Percentiles rank a stretch among this genome's conserved stretches.
Evolutionary conservation across 2,797 vertebrate species (phyloP).

Genomic region (Dendrocincla tyrannina): DNA sequence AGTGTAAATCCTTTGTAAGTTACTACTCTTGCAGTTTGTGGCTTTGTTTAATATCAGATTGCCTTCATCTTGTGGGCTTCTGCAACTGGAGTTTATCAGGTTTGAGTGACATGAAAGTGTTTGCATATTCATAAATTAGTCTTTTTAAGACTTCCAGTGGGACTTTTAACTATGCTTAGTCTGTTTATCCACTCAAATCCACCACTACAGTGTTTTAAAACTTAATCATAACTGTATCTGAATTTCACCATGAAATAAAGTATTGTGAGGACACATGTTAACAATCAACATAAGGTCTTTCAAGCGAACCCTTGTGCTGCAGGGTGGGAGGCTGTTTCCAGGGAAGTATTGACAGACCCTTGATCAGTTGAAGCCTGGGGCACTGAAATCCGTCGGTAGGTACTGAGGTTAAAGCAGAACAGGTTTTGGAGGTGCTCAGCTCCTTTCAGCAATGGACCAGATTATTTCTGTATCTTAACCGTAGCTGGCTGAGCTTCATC

Average conservation of each 20-base stretch:
- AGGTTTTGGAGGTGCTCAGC: background rate
- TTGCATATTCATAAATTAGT: conserved; percentile 52
- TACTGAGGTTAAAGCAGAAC: background rate
- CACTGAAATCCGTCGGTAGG: background rate
- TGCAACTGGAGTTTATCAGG: conserved; percentile 27
- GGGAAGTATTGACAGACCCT: background rate
- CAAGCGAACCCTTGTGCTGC: background rate
- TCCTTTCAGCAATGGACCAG: background rate
- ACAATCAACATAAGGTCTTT: conserved; percentile 49
- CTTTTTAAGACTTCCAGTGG: conserved; percentile 50
- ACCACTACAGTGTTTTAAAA: conserved; percentile 40
- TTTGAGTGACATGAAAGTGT: conserved; percentile 22
- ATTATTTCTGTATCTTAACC: background rate
- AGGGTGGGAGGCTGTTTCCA: background rate
- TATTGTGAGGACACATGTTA: conserved; percentile 29
- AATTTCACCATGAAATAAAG: conserved; percentile 64
- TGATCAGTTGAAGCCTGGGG: background rate
- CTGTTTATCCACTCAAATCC: conserved; percentile 53
- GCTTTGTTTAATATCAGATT: conserved; percentile 24
- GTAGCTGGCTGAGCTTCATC: background rate
- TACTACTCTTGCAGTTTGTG: background rate
- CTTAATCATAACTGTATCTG: conserved; percentile 26
- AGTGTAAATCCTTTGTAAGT: background rate
- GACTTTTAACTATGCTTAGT: conserved; percentile 42
- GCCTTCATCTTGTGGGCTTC: background rate